Base-by-base conservation (phyloP, 2,797 vertebrate genomes). In the Notolepis coatsorum region DNA sequence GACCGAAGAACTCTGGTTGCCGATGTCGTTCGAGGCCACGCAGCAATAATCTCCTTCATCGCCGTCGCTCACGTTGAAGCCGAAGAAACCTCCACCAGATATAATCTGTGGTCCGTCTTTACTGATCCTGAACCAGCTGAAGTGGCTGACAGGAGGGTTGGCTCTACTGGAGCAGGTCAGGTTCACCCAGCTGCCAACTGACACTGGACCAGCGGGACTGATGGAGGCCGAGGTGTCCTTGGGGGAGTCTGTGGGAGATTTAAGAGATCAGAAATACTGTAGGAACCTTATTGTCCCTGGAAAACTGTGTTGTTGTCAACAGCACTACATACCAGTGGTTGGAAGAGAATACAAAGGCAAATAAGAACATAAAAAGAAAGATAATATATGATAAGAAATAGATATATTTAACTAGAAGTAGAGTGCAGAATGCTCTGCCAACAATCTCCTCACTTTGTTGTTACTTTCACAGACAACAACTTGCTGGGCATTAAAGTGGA, bases 81-180 rank as follows among this genome's bases (percentile, higher is more conserved):
- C 73, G 46, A 77, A 68, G 46, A 58, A 2, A 4, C 21, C 2
- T 62, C 59, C 77, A 31, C 52, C 43, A 37, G 39, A 46, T 1
- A 73, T 73, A 0, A n/a, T 54, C 5, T 13, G 15, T 8, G 6
- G 0, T 49, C 59, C 64, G 5, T 49, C 2, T 17, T 20, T 3
- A 45, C 13, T 73, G 17, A 0, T 35, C 70, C 35, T 73, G 65
- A 81, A 79, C 88, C 87, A 90, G 72, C 43, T 79, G 81, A 78
- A 87, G 58, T 7, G 2, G 10, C 23, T 39, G 59, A 75, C 46
- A n/a, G 82, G 68, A 2, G 87, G 87, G 10, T 72, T 86, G 61
- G 84, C 85, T 73, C 68, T 80, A 68, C 85, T 84, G 71, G 65
- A 69, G 76, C 87, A 90, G 63, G 42, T 88, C 71, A 90, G 65